Evolutionary conservation across 92 coral and sea anemone genomes (phyloP), one percentile per base, ranked within the genome.

Genomic region (Porites cylindrica): DNA sequence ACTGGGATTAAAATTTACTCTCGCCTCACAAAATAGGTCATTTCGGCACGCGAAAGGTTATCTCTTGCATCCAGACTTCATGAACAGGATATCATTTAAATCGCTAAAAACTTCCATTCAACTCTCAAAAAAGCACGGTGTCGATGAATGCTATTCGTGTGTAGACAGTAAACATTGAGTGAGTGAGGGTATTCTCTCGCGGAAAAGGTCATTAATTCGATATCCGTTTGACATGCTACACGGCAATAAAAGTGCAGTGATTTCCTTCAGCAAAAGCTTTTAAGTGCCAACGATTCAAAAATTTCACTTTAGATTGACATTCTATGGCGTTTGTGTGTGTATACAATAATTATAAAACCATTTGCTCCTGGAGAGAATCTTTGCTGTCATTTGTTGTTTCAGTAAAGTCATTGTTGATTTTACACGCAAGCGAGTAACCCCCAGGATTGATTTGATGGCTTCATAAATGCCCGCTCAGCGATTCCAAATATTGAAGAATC

Each of bases 41-140:
- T 10, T 20, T 43, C 61, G 87, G 87, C 87, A 83, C 87, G 87
- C 87, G 87, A 73, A 56, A 74, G 87, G 87, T 83, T 83, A 83
- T 83, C 87, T 83, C 73, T 74, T 18, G 38, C 63, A 74, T 20
- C 64, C 87, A 83, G 87, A 73, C 74, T 74, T 83, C 60, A 83
- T 75, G 87, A 83, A 72, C 63, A 52, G 19, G 13, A 17, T 17
- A 68, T 43, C 11, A 60, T 70, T 69, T 32, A 24, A 47, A 26
- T 52, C 75, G 64, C 84, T 26, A 21, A 51, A 64, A 66, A 50
- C 66, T 53, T 43, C 58, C 66, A 81, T n/a, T 50, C 51, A 26
- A 56, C 23, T 6, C 17, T 82, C 54, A 58, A 9, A 59, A 54
- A 43, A 70, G 10, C 26, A 18, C 8, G 80, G 20, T 16, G 7